A percentile compares a stretch with the other conserved stretches of the same genome.
These are phyloP conservation scores for Cuculus canorus DNA, from an alignment of 2,797 vertebrate genomes.

Conservation along the genomic window DNA sequence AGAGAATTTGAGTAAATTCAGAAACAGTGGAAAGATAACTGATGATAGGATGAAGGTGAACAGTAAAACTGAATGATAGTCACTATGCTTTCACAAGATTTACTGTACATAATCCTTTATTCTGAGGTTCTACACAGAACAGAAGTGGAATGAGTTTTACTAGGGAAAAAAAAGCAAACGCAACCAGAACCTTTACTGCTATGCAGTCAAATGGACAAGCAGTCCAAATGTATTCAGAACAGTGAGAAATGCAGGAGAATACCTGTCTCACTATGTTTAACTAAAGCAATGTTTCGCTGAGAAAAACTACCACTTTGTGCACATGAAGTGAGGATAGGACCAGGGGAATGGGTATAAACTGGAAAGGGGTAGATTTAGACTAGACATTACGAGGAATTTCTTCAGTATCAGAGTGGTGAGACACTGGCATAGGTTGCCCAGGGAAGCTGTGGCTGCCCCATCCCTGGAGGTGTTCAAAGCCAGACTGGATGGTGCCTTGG, in stretches of 20 bases:
- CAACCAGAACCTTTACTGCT: background rate
- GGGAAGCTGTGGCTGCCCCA: too few species aligned
- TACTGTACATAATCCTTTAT: background rate
- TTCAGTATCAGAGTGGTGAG: too few species aligned
- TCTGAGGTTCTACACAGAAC: background rate
- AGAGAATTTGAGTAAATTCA: background rate
- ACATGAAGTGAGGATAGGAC: too few species aligned
- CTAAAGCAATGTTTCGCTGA: background rate
- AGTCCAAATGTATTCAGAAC: background rate
- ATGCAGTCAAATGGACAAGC: background rate
- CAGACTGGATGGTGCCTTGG: too few species aligned
- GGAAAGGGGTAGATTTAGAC: too few species aligned
- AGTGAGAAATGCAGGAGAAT: background rate
- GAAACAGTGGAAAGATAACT: background rate
- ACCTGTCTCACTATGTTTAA: background rate
- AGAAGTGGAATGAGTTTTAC: background rate
- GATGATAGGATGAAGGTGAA: background rate
- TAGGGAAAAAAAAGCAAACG: background rate
- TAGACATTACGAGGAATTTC: too few species aligned
- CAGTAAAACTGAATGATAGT: background rate
- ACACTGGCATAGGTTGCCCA: too few species aligned
- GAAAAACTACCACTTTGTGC: background rate
- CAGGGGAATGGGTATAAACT: too few species aligned
- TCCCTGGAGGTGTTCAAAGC: too few species aligned
- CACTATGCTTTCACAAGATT: background rate